Evolutionary conservation across 2,113 vertebrate species (phyloP), one percentile per base, ranked within the genome.

Genomic region (Chloropsis hardwickii): DNA sequence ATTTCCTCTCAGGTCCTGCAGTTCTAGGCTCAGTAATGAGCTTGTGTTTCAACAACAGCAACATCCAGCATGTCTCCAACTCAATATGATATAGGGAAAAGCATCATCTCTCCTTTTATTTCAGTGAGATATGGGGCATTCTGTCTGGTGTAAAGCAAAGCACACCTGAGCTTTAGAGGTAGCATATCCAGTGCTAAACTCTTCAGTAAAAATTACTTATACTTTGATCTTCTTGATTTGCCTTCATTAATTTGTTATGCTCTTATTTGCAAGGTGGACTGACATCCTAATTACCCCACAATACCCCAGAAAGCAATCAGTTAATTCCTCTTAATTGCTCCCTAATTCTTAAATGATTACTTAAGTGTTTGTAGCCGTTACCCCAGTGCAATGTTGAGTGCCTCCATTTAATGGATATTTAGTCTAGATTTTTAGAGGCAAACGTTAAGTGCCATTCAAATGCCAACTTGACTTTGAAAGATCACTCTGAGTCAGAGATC

Each of bases 401-500:
- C 14, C 65, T 86, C 79, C 60, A 81, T 58, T 95, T 95, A 82
- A 56, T 33, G 33, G 24, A 5, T 70, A 81, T 86, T 96, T 80
- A 94, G 74, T 86, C 60, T 37, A 93, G 44, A 84, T 66, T 95
- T 97, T 97, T 42, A 6, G 3, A 86, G 58, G 31, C 6, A 37
- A 78, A 77, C 94, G 93, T 42, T 81, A 96, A 94, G 50, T 37
- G 27, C 67, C 90, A 51, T 84, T 95, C 74, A 98, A 97, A 96
- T 90, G 81, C 51, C 58, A 96, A 21, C 79, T 88, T 96, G 78
- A 92, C 78, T 88, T 97, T 97, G 81, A 97, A 97, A 89, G 44
- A 94, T 84, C 72, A 44, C 40, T 81, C 86, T 78, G 87, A 97
- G 86, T 94, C 70, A 96, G 82, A 96, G 87, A 74, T 56, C 77